Conservation (phyloP, 1,140 invertebrate species). For the Leptinotarsa texana region DNA sequence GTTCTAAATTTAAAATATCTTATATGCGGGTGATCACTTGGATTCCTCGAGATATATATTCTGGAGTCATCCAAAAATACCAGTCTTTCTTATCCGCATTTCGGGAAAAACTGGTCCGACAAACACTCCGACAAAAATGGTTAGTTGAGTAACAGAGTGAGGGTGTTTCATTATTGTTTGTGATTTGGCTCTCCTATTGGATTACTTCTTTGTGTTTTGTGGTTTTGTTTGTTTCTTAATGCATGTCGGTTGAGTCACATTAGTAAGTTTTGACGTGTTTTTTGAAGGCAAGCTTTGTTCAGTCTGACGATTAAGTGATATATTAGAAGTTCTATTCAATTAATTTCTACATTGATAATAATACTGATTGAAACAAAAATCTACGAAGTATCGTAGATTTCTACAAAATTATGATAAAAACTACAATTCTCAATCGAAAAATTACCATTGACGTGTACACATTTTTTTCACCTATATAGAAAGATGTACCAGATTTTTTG, state of each 20-base stretch:
- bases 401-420: too few species aligned
- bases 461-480: too few species aligned
- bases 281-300: neutral
- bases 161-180: conserved; percentile 12
- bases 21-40: conserved; percentile 11
- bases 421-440: too few species aligned
- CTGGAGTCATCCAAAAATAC: conserved; percentile 24
- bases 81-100: conserved; percentile 18
- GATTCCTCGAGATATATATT: conserved; percentile 25
- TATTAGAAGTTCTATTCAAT: too few species aligned
- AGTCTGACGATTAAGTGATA: too few species aligned
- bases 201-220: conserved; percentile 7
- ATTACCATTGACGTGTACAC: too few species aligned
- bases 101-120: conserved; percentile 20
- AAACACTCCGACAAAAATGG: conserved; percentile 20
- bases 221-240: neutral
- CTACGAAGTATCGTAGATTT: too few species aligned
- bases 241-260: neutral
- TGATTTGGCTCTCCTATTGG: neutral
- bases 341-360: too few species aligned
- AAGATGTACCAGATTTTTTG: too few species aligned
- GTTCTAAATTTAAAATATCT: conserved; percentile 24
- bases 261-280: neutral
- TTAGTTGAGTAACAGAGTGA: conserved; percentile 22
- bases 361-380: too few species aligned